Base-by-base conservation (phyloP, 2,797 vertebrate species). In the Sorex maritimensis region DNA sequence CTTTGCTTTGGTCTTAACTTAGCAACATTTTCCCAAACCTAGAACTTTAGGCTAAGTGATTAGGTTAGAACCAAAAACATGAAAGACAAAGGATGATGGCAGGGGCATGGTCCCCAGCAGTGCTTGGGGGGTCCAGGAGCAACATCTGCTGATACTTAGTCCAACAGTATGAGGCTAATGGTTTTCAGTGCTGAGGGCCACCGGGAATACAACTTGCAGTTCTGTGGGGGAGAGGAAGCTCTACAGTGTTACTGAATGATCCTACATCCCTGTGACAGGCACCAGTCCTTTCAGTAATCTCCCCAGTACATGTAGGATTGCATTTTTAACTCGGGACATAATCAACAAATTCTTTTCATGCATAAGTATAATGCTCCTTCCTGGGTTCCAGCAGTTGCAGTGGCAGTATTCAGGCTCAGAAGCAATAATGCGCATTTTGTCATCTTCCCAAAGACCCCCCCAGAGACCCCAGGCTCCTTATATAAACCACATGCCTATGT, bases 1-100 rank as follows among this genome's bases (percentile, higher is more conserved):
- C n/a, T 93, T 69, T 92, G 94, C 8, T 69, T 88, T 72, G 71
- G 34, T 13, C 5, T 7, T 67, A 13, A 67, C 28, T 28, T 67
- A 67, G 9, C 21, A 28, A 61, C 2, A 61, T 61, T 61, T 61
- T 61, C 21, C 58, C 79, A 83, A 84, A 0, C 3, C 1, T 61
- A 79, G 8, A 26, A 49, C 88, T 95, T 86, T 6, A 86, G 30
- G 10, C 9, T 41, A 17, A 91, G 15, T 69, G 14, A 78, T 0
- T 23, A 30, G 19, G 4, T 21, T 6, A 85, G 34, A 61, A 7
- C 19, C 58, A 61, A 19, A 17, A 61, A 61, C 6, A 21, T 23
- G 6, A 61, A 61, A 61, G 58, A 61, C 58, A 21, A 61, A 61
- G 58, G 58, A 21, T 61, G 17, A 23, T 61, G 15, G 0, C 4